Evolutionary conservation across 2,797 vertebrate species (phyloP), one percentile per base, ranked within the genome.

Genomic region (Toxotes lorentzi): DNA sequence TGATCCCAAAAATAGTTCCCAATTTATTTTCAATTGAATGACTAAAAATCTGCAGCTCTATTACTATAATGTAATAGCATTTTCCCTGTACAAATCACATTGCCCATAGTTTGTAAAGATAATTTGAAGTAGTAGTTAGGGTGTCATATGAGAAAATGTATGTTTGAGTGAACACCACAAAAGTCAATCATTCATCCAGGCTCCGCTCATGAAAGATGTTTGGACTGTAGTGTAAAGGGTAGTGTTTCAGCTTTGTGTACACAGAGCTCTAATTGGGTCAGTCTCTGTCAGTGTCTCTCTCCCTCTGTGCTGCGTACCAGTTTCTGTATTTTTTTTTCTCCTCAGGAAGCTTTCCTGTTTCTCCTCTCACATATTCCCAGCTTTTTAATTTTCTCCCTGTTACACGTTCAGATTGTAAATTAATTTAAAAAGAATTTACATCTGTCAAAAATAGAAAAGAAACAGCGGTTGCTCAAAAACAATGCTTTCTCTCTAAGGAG

Each of bases 221-320:
- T 70, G 27, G 13, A 16, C 48, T 56, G 34, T 7, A 24, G 10
- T 41, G 21, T 65, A 5, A 21, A 35, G 34, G 27, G 16, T 48
- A 47, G 11, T 19, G 70, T 64, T 59, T 27, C 56, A 59, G 27
- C 19, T 48, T 34, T 75, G 40, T 70, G 27, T 27, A 68, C 19
- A 56, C 35, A 51, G 68, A 41, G 23, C 16, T 62, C 65, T 76
- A 69, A 75, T 81, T 84, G 27, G 27, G 27, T 30, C 27, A 30
- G 41, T 75, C 51, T 47, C 79, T 71, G 64, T 67, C 65, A 76
- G 60, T 48, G 30, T 73, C 43, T 62, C 43, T 53, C 70, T 54
- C n/a, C 24, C 7, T 50, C 35, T 62, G 45, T 50, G n/a, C 50
- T 54, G 23, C 67, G 32, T 45, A 41, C 35, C 27, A 43, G 14